These are phyloP conservation scores for Hesperophylax magnus DNA, from an alignment of 1,140 invertebrate species.

Conservation along the genomic window DNA sequence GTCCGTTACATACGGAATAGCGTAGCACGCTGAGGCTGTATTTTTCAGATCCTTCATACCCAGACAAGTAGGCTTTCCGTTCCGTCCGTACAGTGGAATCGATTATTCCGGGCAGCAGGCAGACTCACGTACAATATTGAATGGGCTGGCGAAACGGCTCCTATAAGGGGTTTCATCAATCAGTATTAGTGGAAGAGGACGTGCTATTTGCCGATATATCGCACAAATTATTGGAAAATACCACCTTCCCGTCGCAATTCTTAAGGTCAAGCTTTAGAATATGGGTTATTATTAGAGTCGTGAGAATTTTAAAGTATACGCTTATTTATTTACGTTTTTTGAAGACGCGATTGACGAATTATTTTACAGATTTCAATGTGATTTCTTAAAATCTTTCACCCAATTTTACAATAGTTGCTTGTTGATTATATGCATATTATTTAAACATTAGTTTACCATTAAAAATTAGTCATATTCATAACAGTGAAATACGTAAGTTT, in stretches of 20 bases:
- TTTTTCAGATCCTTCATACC: not conserved
- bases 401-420: no score
- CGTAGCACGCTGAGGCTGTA: not conserved
- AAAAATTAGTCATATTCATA: no score
- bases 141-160: slow-evolving; percentile 40
- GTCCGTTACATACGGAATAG: no score
- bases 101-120: slow-evolving; percentile 3
- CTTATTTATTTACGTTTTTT: no score
- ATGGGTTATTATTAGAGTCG: not conserved
- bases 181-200: slow-evolving; percentile 45
- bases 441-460: no score
- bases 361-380: no score
- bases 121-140: slow-evolving; percentile 55
- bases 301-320: no score
- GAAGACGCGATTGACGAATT: no score
- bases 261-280: not conserved
- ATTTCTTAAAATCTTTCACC: no score
- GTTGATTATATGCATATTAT: no score
- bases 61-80: no score
- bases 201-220: slow-evolving; percentile 29
- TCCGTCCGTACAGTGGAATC: not conserved
- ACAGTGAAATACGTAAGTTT: no score
- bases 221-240: slow-evolving; percentile 21
- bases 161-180: slow-evolving; percentile 48
- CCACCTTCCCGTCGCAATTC: not conserved